Base-by-base conservation (phyloP, 2,113 vertebrate genomes). In the Calypte anna region DNA sequence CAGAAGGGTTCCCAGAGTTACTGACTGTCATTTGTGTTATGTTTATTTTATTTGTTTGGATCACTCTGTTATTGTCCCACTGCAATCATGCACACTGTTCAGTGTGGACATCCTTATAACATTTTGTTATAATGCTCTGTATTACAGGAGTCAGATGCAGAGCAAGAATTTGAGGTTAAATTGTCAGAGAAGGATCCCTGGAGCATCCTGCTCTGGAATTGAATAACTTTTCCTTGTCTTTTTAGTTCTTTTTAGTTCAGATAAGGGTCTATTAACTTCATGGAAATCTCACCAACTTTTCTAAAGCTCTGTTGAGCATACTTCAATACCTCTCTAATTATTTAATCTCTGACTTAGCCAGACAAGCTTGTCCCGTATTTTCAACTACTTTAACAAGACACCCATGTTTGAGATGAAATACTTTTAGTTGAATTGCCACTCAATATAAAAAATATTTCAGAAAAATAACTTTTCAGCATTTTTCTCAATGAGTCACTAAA, bases 301-400 rank as follows among this genome's bases (percentile, higher is more conserved):
- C n/a, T 66, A 36, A 69, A 69, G 40, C 53, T 66, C 19, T 31
- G 6, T 57, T 62, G 16, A 59, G 13, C 7, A 19, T 48, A 48
- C 33, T 55, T 83, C 55, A 88, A 0, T 55, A 43, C 31, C 18
- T 53, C 53, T 36, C 24, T 54, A 21, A 30, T 81, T 33, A 86
- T 93, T 82, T 79, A 69, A 91, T 79, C 36, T 93, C 51, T 88
- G 44, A 4, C 24, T 94, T n/a, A 91, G 36, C 14, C 50, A 93
- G 50, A 31, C 5, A 57, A 79, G 5, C 8, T 75, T 78, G n/a
- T 75, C 17, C 40, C 85, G 3, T 40, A 48, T 95, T 85, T 90
- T 90, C 20, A 72, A 36, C 21, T 63, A n/a, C 53, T 92, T 83
- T 57, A 53, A 79, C 33, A 84, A 70, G 48, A 30, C 14, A 96